These are phyloP conservation scores for Gadopsis bispinosus DNA, from an alignment of 2,797 vertebrate genomes.

Conservation along the genomic window DNA sequence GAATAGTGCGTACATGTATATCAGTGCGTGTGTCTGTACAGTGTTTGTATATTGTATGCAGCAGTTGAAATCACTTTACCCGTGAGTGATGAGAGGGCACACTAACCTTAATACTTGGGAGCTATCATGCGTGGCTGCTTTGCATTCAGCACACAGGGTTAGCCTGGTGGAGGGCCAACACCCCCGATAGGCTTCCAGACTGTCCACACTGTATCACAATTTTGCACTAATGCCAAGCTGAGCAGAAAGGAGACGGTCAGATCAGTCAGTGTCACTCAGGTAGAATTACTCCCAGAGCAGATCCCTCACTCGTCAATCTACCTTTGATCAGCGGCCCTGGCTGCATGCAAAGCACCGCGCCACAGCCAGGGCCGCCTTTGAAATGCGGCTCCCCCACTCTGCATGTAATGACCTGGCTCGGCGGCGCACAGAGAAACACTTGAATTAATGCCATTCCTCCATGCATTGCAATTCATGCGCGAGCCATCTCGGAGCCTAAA, in stretches of 20 bases:
- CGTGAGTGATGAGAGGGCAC: constrained; percentile 45
- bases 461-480: constrained; percentile 44
- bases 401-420: constrained; percentile 60
- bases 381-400: constrained; percentile 48
- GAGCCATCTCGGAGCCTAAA: not conserved
- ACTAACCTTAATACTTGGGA: constrained; percentile 41
- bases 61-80: constrained; percentile 53
- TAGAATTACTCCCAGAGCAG: constrained; percentile 70
- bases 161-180: constrained; percentile 39
- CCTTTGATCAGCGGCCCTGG: constrained; percentile 61
- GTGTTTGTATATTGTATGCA: constrained; percentile 38
- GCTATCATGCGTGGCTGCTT: constrained; percentile 55
- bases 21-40: constrained; percentile 22
- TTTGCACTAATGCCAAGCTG: constrained; percentile 53
- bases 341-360: constrained; percentile 66
- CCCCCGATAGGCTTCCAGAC: constrained; percentile 49
- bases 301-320: constrained; percentile 71
- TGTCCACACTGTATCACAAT: constrained; percentile 59
- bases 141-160: constrained; percentile 47
- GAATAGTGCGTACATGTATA: constrained; percentile 42
- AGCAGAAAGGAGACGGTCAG: constrained; percentile 59
- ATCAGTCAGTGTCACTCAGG: constrained; percentile 77
- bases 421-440: constrained; percentile 33
- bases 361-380: constrained; percentile 34
- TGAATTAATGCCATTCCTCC: constrained; percentile 53